These are phyloP conservation scores for Catotricha subobsoleta DNA, from an alignment of 2,888 invertebrate species.

Conservation along the genomic window DNA sequence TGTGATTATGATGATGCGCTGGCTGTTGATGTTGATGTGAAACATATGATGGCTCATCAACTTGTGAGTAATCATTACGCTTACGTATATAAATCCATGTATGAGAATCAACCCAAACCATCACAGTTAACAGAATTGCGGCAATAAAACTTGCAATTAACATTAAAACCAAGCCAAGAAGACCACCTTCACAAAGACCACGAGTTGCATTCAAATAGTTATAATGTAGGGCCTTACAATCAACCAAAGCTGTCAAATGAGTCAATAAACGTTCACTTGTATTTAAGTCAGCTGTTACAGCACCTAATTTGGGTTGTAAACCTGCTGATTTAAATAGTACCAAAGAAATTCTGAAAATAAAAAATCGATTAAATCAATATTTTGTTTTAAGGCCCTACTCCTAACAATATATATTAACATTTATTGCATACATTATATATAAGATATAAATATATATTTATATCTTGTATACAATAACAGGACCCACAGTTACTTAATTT, in stretches of 20 bases:
- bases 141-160: conserved; percentile 70
- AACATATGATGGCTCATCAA: conserved; percentile 55
- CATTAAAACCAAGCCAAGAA: conserved; percentile 71
- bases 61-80: conserved; percentile 65
- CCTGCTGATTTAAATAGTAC: conserved; percentile 32
- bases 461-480: background rate
- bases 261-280: conserved; percentile 54
- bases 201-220: conserved; percentile 65
- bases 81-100: conserved; percentile 92
- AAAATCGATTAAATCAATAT: conserved; percentile 1
- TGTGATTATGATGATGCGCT: background rate
- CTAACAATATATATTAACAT: no score
- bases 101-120: conserved; percentile 88
- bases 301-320: conserved; percentile 55
- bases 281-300: conserved; percentile 59
- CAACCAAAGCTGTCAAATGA: conserved; percentile 49
- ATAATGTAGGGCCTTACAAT: conserved; percentile 67
- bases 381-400: no score
- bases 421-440: no score
- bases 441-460: background rate
- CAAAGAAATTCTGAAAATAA: conserved; percentile 19
- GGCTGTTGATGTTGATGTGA: conserved; percentile 24
- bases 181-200: conserved; percentile 65
- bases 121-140: conserved; percentile 75
- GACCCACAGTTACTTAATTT: background rate